Evolutionary conservation across 2,888 invertebrate species (phyloP), one percentile per base, ranked within the genome.

Genomic region (Alloplasta piceator): DNA sequence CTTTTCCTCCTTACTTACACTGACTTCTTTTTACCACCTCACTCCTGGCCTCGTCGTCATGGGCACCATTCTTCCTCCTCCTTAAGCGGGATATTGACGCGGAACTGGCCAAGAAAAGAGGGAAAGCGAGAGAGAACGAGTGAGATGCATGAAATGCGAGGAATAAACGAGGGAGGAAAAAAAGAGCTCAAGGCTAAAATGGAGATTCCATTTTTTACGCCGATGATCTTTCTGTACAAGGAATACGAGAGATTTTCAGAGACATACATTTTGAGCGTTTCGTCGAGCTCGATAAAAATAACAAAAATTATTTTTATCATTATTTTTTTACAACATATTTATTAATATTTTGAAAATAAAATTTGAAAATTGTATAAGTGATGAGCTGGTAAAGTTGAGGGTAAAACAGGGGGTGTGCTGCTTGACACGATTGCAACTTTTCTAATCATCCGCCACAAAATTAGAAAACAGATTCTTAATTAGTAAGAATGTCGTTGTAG

Each of bases 101-200:
- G 58, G 38, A 48, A 61, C 7, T 38, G 16, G 41, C 36, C 43
- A 38, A 64, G 52, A 43, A 43, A 43, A 7, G 12, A 14, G 14
- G 14, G n/a, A 26, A 12, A 14, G 56, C 38, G 58, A 43, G 61
- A 55, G 38, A 55, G 41, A 12, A 39, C 38, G 43, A 43, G 48
- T 26, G 26, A 26, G 26, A 43, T 10, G 64, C 67, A 48, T 61
- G 52, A 77, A 80, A 80, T 77, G 72, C 68, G 72, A 70, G 68
- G 72, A 77, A 80, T 63, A 60, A 77, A 60, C 56, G 64, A 63
- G 56, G 63, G 71, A 12, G 46, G 56, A 52, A 48, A 61, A 56
- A 67, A 72, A 50, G 55, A 43, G 67, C 80, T 73, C 58, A 12
- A 12, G 80, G 80, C 80, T 77, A 72, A 80, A 77, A 80, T 80